Evolutionary conservation across 2,797 vertebrate species (phyloP).

Genomic region (Lutjanus argentimaculatus): DNA sequence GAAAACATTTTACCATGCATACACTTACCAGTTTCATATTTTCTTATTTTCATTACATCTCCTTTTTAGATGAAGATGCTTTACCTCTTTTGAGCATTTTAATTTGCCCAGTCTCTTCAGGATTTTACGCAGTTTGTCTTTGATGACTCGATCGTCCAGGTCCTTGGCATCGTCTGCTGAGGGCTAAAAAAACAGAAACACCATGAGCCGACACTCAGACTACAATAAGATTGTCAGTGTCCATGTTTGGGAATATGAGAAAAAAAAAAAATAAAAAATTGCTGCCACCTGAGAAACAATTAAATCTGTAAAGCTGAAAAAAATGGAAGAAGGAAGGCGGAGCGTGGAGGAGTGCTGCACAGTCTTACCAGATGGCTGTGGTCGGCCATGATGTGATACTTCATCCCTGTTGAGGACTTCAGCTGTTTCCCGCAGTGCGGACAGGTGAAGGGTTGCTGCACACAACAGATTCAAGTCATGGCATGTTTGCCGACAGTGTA

Average conservation of each 20-base stretch:
- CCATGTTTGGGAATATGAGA: not conserved
- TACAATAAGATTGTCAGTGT: not conserved
- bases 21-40: not conserved
- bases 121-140: conserved; percentile 92
- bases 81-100: conserved; percentile 92
- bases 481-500: too few species aligned
- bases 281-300: not conserved
- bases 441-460: conserved; percentile 92
- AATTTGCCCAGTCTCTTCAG: conserved; percentile 94
- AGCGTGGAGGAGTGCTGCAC: too few species aligned
- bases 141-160: conserved; percentile 88
- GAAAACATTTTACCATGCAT: rapidly evolving
- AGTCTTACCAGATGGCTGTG: conserved; percentile 92
- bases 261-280: too few species aligned
- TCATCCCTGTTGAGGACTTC: conserved; percentile 95
- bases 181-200: conserved; percentile 82
- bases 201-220: not conserved
- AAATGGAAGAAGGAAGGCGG: too few species aligned
- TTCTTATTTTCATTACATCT: not conserved
- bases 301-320: too few species aligned
- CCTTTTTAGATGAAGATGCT: not conserved
- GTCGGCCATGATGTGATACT: conserved; percentile 97
- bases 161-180: conserved; percentile 87
- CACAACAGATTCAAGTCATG: conserved; percentile 10
- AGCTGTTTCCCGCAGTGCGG: conserved; percentile 95